Base-by-base conservation (phyloP, 2,797 vertebrate species). In the Erethizon dorsatum region DNA sequence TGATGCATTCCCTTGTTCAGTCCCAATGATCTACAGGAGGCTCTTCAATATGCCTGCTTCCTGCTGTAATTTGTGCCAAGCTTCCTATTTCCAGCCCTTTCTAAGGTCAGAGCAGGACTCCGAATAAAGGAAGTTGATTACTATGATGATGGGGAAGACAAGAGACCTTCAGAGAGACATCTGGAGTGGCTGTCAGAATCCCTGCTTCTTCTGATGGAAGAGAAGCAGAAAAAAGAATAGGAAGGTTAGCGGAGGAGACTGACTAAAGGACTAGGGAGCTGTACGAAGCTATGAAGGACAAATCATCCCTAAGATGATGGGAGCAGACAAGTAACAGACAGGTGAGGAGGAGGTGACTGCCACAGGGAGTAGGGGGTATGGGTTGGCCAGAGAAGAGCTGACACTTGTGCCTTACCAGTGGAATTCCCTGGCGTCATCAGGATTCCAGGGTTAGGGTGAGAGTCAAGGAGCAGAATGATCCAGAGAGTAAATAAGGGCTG, bases 71-170 rank as follows among this genome's bases (percentile, higher is more conserved):
- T 52, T 31, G 57, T 41, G 22, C 45, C 47, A 63, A 4, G 3
- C 10, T 83, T 52, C 77, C 85, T n/a, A 26, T 24, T 71, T 52
- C 37, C 11, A 52, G 67, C 15, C 37, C 71, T 59, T 75, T 47
- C 63, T 83, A 33, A 87, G 84, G 57, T 11, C 33, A 41, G 22
- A 91, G 91, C 87, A 73, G 45, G 61, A 50, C 37, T 67, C 37
- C 6, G 37, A 88, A 95, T 75, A 90, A 77, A 93, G 50, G 31
- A 45, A 83, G 67, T 13, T 90, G 65, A 75, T 84, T 93, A 26
- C 22, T 56, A 6, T 26, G 87, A 65, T 2, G 13, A 63, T 11
- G 22, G 69, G 6, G 9, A 96, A 50, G 47, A 31, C 69, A 67
- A 52, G 17, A 91, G 56, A 75, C 41, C 54, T 71, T 85, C 73